Conservation (phyloP, 2,888 invertebrate genomes). For the Ophion obscuratus region DNA sequence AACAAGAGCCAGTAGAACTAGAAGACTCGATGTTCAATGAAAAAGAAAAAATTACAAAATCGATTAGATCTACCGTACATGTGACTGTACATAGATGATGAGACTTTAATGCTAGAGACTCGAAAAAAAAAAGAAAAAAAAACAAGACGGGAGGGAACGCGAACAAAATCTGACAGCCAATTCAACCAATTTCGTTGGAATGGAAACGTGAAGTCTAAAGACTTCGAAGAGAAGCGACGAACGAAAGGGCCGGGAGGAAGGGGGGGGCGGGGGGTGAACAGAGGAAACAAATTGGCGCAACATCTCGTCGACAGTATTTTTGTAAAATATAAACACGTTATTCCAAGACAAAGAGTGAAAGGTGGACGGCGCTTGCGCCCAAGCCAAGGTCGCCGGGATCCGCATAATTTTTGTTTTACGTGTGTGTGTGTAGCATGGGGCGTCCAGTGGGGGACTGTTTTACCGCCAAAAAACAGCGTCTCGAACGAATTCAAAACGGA, state of each 20-base stretch:
- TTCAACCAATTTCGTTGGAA: conserved; percentile 35
- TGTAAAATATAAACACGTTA: conserved; percentile 71
- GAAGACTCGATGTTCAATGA: conserved; percentile 9
- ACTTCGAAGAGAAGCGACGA: conserved; percentile 3
- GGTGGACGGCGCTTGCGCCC: conserved; percentile 24
- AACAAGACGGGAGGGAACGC: neutral
- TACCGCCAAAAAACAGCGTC: conserved; percentile 9
- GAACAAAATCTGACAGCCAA: conserved; percentile 27
- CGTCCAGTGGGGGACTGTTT: conserved; percentile 10
- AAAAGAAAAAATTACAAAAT: conserved; percentile 3
- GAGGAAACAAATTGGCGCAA: conserved; percentile 44
- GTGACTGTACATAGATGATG: conserved; percentile 45
- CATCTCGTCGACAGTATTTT: conserved; percentile 72
- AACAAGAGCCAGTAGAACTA: conserved; percentile 30
- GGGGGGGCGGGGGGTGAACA: neutral
- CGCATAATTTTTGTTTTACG: conserved; percentile 53
- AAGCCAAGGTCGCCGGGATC: conserved; percentile 23
- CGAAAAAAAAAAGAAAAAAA: neutral
- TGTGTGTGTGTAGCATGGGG: conserved; percentile 20
- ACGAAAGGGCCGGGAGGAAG: neutral
- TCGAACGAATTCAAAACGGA: conserved; percentile 31
- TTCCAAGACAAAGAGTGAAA: conserved; percentile 68
- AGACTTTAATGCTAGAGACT: conserved; percentile 41
- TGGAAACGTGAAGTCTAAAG: conserved; percentile 15
- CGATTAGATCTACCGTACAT: conserved; percentile 32